Percentiles rank a stretch among this genome's conserved stretches.
Evolutionary conservation across 2,888 invertebrate genomes (phyloP).

Genomic region (Diogma glabrata): DNA sequence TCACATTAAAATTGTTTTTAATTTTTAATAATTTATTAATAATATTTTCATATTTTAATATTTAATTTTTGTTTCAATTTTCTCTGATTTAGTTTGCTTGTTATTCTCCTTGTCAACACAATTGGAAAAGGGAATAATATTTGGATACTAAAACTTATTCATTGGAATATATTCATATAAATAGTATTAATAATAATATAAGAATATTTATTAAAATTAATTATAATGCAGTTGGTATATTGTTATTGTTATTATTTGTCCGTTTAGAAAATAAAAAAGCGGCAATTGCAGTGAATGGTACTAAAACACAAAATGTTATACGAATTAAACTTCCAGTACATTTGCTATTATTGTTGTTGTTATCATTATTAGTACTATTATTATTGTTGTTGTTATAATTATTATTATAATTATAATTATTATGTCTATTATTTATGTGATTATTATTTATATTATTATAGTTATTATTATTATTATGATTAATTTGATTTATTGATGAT

Average conservation of each 20-base stretch:
- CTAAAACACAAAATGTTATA: conserved; percentile 6
- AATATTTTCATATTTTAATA: no score
- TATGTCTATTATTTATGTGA: conserved; percentile 11
- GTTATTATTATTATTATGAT: conserved; percentile 7
- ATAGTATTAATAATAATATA: no score
- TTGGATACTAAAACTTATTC: no score
- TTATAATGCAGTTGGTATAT: no score
- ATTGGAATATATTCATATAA: no score
- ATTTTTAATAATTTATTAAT: no score
- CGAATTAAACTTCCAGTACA: conserved; percentile 9
- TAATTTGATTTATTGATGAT: conserved; percentile 12
- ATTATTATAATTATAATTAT: conserved; percentile 10
- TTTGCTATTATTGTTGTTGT: conserved; percentile 6
- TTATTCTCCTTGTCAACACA: no score
- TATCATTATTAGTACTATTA: conserved; percentile 1
- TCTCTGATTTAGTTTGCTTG: no score
- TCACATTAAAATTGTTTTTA: no score
- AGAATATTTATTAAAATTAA: no score
- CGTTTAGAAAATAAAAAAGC: conserved; percentile 7
- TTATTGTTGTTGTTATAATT: conserved; percentile 9
- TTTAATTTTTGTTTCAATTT: no score
- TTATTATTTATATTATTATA: conserved; percentile 10
- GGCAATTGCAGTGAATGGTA: conserved; percentile 5
- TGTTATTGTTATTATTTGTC: conserved; percentile 3
- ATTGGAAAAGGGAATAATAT: no score